A percentile compares a stretch with the other conserved stretches of the same genome.
Conservation (phyloP, 2,888 invertebrate genomes). For the Philopedon plagiatum region DNA sequence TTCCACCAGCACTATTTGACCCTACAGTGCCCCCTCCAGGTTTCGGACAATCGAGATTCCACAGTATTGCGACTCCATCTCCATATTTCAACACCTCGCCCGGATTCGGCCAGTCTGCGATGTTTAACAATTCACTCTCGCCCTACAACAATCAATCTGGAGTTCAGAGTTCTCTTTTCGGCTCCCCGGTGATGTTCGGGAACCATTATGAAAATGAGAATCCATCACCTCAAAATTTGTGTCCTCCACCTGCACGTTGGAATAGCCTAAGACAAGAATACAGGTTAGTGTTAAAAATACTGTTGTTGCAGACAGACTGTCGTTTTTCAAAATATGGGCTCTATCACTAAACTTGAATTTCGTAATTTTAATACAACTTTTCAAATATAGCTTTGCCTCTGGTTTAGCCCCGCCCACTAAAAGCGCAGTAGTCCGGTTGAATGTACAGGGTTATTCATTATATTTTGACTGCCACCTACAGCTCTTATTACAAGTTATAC, state of each 20-base stretch:
- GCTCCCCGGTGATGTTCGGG: background rate
- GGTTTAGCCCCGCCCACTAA: too few relatives aligned
- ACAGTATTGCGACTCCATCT: background rate
- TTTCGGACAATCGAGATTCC: background rate
- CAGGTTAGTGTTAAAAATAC: too few relatives aligned
- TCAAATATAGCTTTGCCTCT: too few relatives aligned
- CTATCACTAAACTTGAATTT: too few relatives aligned
- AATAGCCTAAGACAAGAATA: background rate
- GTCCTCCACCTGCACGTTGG: background rate
- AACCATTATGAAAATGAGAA: background rate
- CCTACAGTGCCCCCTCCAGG: constrained; percentile 45
- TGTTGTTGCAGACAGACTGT: too few relatives aligned
- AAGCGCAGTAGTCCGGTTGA: too few relatives aligned
- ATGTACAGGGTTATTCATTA: too few relatives aligned
- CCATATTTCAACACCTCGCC: background rate
- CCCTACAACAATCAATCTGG: background rate
- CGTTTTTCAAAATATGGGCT: too few relatives aligned
- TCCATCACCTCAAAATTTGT: background rate
- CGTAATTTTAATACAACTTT: too few relatives aligned
- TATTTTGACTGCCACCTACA: too few relatives aligned
- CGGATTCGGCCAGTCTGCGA: background rate
- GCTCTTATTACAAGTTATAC: too few relatives aligned
- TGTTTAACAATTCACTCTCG: background rate
- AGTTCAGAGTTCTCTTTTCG: background rate
- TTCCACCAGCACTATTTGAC: constrained; percentile 24